A percentile compares a stretch with the other conserved stretches of the same genome.
Conservation (phyloP, 2,888 invertebrate species). For the Brachypalpus laphriformis region DNA sequence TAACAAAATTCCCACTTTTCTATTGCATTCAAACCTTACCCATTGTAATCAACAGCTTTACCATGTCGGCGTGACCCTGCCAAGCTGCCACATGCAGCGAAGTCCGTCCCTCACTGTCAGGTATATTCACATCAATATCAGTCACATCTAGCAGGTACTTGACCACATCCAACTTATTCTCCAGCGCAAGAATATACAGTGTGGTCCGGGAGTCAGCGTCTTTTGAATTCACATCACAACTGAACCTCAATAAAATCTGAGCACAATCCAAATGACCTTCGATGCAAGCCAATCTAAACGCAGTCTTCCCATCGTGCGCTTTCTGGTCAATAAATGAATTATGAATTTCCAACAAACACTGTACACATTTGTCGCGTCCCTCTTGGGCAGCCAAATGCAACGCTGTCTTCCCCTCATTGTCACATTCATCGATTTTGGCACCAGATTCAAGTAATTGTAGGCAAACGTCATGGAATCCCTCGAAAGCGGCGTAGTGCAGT, state of each 20-base stretch:
- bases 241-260: constrained; percentile 86
- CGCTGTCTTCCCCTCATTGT: constrained; percentile 95
- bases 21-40: constrained; percentile 80
- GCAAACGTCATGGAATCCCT: constrained; percentile 85
- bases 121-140: constrained; percentile 91
- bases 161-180: constrained; percentile 93
- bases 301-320: constrained; percentile 95
- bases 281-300: constrained; percentile 86
- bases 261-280: constrained; percentile 88
- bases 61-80: constrained; percentile 98
- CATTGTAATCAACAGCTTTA: constrained; percentile 90
- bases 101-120: constrained; percentile 95
- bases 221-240: constrained; percentile 93
- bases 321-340: constrained; percentile 91
- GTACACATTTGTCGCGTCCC: constrained; percentile 87
- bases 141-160: constrained; percentile 90
- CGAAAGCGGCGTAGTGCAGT: constrained; percentile 97
- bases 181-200: constrained; percentile 94
- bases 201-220: constrained; percentile 97
- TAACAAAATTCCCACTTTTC: not conserved
- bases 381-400: constrained; percentile 95
- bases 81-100: constrained; percentile 95
- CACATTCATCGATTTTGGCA: constrained; percentile 93
- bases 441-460: constrained; percentile 89
- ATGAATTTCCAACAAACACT: constrained; percentile 88